Evolutionary conservation across 2,797 vertebrate species (phyloP), one percentile per base, ranked within the genome.

Genomic region (Artibeus jamaicensis): DNA sequence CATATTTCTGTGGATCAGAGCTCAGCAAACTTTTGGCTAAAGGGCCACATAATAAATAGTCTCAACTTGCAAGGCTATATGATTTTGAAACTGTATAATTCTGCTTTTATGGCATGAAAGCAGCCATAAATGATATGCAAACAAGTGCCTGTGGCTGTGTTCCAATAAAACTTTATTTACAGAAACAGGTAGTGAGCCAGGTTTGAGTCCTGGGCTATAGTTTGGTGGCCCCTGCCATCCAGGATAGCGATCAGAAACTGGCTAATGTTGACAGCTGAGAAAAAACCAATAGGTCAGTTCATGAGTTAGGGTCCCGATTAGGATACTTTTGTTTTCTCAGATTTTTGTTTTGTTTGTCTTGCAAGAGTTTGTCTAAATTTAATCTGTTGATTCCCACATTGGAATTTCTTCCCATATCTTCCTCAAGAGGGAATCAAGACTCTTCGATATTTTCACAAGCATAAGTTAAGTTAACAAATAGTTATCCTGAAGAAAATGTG

Each of bases 401-500:
- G 82, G 39, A 73, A 95, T 96, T 81, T 92, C 65, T 26, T 67
- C 19, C 24, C 24, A 44, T 22, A 39, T 90, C 50, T 94, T 95
- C 14, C 59, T 62, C 89, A 92, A 93, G 37, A n/a, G 76, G 79
- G n/a, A 32, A 71, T 10, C 39, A 46, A 59, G 15, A 22, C 11
- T 83, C 78, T 65, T 85, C 42, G 82, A 68, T 32, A 71, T 93
- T 95, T 89, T 42, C 53, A 46, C 22, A 92, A 71, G 26, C 37
- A 57, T 93, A 84, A 89, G 94, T 86, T 93, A 84, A 89, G 94
- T 86, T 86, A 82, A 42, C 21, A 92, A 86, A 79, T 96, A 83
- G 89, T 97, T 89, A 95, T 84, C 57, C 83, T 37, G 81, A 93
- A 90, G 85, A 95, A 71, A 96, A 76, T 65, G 26, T 67, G 57